A percentile compares a stretch with the other conserved stretches of the same genome.
phyloP scores from a whole-genome alignment of 1,140 invertebrate species.

The Sminthurinus signatus region DNA sequence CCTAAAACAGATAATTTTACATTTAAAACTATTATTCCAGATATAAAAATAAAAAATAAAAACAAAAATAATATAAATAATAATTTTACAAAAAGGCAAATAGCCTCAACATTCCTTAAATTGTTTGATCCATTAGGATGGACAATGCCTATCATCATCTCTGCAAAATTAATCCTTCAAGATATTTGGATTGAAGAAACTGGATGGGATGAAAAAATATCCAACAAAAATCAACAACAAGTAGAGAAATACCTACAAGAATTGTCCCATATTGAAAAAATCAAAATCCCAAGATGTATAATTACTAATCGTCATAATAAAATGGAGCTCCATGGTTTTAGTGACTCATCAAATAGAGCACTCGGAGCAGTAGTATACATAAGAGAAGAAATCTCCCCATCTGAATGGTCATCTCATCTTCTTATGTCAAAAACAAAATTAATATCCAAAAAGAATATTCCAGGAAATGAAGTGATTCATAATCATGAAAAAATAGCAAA shows the following conservation, averaged over 20 bases:
- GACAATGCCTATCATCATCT: slow-evolving; percentile 33
- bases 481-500: too few species aligned
- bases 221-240: slow-evolving; percentile 9
- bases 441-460: not conserved
- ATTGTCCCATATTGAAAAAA: slow-evolving; percentile 34
- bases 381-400: not conserved
- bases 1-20: not conserved
- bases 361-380: not conserved
- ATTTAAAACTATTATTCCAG: slow-evolving; percentile 29
- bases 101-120: slow-evolving; percentile 16
- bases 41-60: slow-evolving; percentile 40
- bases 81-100: slow-evolving; percentile 6
- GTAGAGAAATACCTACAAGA: slow-evolving; percentile 38
- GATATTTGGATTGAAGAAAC: slow-evolving; percentile 42
- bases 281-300: not conserved
- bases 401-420: not conserved
- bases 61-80: too few species aligned
- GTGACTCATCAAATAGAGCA: slow-evolving; percentile 7
- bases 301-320: not conserved
- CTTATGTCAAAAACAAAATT: slow-evolving; percentile 5
- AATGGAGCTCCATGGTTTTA: not conserved
- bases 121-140: slow-evolving; percentile 25
- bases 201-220: slow-evolving; percentile 44
- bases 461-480: too few species aligned
- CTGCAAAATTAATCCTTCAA: slow-evolving; percentile 44